Evolutionary conservation across 2,113 vertebrate genomes (phyloP).

Genomic region (Lutjanus erythropterus): DNA sequence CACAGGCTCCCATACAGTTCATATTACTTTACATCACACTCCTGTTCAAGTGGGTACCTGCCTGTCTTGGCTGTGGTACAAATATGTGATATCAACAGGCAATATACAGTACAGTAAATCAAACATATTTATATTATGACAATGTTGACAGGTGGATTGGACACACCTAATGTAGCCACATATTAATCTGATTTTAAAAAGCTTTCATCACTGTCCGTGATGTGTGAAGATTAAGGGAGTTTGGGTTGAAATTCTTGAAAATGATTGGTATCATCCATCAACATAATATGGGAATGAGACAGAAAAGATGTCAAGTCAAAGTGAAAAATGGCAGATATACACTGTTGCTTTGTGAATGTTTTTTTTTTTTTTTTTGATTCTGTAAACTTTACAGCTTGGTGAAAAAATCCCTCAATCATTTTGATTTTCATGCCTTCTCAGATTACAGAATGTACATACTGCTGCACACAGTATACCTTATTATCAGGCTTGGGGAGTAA

Average conservation of each 20-base stretch:
- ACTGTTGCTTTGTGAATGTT: not conserved
- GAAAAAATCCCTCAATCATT: not conserved
- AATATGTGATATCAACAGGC: not conserved
- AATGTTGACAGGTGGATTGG: not conserved
- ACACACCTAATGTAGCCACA: not conserved
- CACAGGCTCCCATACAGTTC: not conserved
- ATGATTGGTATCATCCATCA: too few species aligned
- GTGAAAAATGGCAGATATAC: not conserved
- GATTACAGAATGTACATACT: not conserved
- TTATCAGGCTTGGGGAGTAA: too few species aligned
- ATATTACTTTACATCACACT: not conserved
- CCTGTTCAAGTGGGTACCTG: constrained; percentile 11
- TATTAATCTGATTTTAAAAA: not conserved
- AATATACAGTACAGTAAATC: not conserved
- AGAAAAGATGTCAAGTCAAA: not conserved
- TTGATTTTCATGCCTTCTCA: not conserved
- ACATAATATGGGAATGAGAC: not conserved
- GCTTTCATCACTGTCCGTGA: too few species aligned
- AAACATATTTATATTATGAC: not conserved
- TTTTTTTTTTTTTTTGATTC: not conserved
- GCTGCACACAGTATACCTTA: not conserved
- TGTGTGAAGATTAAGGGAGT: not conserved
- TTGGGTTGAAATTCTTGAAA: not conserved
- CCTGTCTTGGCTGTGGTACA: not conserved
- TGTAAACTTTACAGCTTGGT: not conserved